Evolutionary conservation across 2,888 invertebrate genomes (phyloP), one percentile per base, ranked within the genome.

Genomic region (Taenaris catops): DNA sequence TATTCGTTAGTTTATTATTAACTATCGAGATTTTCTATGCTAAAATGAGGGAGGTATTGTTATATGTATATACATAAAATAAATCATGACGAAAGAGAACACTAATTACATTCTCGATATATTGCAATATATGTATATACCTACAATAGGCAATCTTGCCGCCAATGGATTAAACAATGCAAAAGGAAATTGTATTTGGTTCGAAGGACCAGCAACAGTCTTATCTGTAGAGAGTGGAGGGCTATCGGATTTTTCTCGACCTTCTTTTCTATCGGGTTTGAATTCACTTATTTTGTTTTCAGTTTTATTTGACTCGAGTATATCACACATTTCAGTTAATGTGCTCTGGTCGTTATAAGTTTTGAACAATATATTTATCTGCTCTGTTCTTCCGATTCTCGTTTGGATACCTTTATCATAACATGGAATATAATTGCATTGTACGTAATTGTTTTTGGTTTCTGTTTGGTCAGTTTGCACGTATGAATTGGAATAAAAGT

Each of bases 151-250:
- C 60, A 87, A 66, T 62, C 83, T 75, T 61, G 80, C 75, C 56
- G 81, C 83, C 70, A 87, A 66, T 41, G 83, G 73, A 61, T 71
- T 84, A 58, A 86, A 84, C 48, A 86, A 61, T 33, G 87, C 69
- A 51, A 87, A 73, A 9, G 84, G 73, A 41, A 73, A 74, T 34
- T 67, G 63, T 46, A 71, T 73, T 36, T 59, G 63, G 36, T 62
- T 54, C 11, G 65, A 58, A 40, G 66, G 47, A 21, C 60, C 59
- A 17, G 66, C 49, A 25, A 55, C 39, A 29, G 48, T 51, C 56
- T 68, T 76, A 32, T 80, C 80, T 7, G 78, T 68, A 10, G 83
- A 67, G 8, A 87, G 66, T 19, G 87, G 87, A 40, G 87, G 87
- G 49, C 87, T 87, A 35, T 79, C 79, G n/a, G 87, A 76, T 49